A percentile compares a stretch with the other conserved stretches of the same genome.
phyloP scores from a whole-genome alignment of 1,140 invertebrate species.

The Brachionus sp. region DNA sequence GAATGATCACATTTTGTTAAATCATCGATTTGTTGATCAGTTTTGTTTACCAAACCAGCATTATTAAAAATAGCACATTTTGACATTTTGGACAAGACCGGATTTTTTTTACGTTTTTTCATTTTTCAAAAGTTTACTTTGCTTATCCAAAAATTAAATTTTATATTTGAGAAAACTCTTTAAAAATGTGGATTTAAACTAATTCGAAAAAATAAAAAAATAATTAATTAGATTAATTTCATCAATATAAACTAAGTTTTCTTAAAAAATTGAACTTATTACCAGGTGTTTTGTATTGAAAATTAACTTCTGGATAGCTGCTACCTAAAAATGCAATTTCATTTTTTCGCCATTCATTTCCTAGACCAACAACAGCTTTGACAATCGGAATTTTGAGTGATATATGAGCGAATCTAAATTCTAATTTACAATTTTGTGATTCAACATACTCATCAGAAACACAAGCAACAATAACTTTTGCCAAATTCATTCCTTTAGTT shows the following conservation, averaged over 20 bases:
- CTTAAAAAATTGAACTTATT: background rate
- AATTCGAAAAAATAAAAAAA: too few relatives aligned
- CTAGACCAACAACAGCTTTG: conserved; percentile 1
- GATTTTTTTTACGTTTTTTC: too few relatives aligned
- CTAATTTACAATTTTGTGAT: conserved; percentile 50
- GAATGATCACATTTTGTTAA: too few relatives aligned
- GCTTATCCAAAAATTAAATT: too few relatives aligned
- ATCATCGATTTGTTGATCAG: too few relatives aligned
- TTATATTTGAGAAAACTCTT: too few relatives aligned
- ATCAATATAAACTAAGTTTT: background rate
- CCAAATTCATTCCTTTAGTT: background rate
- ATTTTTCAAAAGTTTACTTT: too few relatives aligned
- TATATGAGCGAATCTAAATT: background rate
- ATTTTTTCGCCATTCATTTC: conserved; percentile 40
- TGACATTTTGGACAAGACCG: too few relatives aligned
- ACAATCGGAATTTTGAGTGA: conserved; percentile 13
- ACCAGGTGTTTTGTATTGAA: conserved; percentile 51
- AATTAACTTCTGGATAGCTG: conserved; percentile 52
- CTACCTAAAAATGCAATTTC: conserved; percentile 54
- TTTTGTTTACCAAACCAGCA: too few relatives aligned
- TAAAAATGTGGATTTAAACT: too few relatives aligned
- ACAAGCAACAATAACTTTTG: conserved; percentile 41
- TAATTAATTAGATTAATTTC: background rate
- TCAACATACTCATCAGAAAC: conserved; percentile 50
- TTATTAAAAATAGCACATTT: too few relatives aligned